Base-by-base conservation (phyloP, 2,797 vertebrate species). In the Pteronotus mesoamericanus region DNA sequence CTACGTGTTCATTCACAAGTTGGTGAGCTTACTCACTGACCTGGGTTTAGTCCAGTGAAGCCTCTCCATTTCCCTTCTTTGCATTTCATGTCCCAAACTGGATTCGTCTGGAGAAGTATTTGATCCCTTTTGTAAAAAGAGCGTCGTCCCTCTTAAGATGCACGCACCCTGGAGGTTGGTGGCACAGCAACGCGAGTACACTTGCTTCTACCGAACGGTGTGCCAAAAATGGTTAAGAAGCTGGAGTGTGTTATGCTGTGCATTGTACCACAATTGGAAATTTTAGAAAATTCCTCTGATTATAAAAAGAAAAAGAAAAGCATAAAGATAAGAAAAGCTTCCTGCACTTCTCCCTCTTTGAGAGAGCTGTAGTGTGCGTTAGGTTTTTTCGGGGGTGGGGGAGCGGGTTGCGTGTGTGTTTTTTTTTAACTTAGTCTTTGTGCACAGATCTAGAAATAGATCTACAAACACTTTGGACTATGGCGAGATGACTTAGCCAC, bases 81-180 rank as follows among this genome's bases (percentile, higher is more conserved):
- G 77, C 57, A 19, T 75, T 94, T 96, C 79, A 57, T 61, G 96
- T 94, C 77, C 57, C 46, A 94, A 86, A 85, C 69, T 24, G 68
- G 48, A 61, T 72, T 11, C 69, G 44, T 92, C 91, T 96, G 34
- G 79, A 92, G 48, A 91, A 68, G 66, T 55, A 34, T 55, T 88
- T 32, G 2, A 11, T 91, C 75, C n/a, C 32, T 82, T 68, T 44
- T 59, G 79, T 39, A 77, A 90, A 83, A 68, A 34, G 16, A 34
- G 53, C 42, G 2, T 94, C 42, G 2, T 94, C 88, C 46, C 69
- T 57, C 46, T 29, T 29, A 14, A 37, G n/a, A 72, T 44, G 15
- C 66, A 5, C 9, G 24, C 9, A 2, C 53, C 61, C 42, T 53
- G 39, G 83, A 46, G 72, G 9, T 6, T 5, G 15, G 3, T 32